Evolutionary conservation across 1,140 invertebrate species (phyloP).

Genomic region (Acromyrmex charruanus): DNA sequence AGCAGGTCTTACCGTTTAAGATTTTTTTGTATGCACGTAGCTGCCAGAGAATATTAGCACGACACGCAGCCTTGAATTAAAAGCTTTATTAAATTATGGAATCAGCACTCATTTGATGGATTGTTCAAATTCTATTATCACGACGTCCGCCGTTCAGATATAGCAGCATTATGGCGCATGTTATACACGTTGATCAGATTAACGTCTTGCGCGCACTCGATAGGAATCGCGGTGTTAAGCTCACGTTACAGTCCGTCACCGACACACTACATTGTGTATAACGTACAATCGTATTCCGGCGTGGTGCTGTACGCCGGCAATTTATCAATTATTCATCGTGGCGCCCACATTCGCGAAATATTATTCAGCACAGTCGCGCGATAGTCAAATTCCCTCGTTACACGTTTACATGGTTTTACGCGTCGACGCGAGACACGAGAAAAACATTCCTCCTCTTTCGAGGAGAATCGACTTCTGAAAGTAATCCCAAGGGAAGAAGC

Average conservation of each 20-base stretch:
- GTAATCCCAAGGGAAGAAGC: conserved; percentile 36
- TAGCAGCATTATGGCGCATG: neutral
- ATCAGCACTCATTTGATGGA: neutral
- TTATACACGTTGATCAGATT: conserved; percentile 6
- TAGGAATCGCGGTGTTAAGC: conserved; percentile 38
- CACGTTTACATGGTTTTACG: conserved; percentile 44
- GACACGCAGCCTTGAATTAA: neutral
- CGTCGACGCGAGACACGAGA: conserved; percentile 9
- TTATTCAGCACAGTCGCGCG: conserved; percentile 39
- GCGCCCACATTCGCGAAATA: conserved; percentile 34
- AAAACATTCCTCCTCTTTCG: neutral
- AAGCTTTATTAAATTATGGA: neutral
- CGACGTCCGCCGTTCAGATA: neutral
- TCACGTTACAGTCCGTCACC: conserved; percentile 21
- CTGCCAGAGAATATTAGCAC: neutral
- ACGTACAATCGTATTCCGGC: neutral
- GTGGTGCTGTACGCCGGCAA: conserved; percentile 1
- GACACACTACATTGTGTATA: conserved; percentile 20
- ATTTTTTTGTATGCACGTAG: no score
- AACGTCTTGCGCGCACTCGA: conserved; percentile 19
- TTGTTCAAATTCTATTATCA: neutral
- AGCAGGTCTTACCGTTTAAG: no score
- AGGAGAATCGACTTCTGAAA: conserved; percentile 37
- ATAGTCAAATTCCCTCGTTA: conserved; percentile 57
- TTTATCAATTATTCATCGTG: conserved; percentile 59